Conservation (phyloP, 2,797 vertebrate genomes). For the Microchirus variegatus region DNA sequence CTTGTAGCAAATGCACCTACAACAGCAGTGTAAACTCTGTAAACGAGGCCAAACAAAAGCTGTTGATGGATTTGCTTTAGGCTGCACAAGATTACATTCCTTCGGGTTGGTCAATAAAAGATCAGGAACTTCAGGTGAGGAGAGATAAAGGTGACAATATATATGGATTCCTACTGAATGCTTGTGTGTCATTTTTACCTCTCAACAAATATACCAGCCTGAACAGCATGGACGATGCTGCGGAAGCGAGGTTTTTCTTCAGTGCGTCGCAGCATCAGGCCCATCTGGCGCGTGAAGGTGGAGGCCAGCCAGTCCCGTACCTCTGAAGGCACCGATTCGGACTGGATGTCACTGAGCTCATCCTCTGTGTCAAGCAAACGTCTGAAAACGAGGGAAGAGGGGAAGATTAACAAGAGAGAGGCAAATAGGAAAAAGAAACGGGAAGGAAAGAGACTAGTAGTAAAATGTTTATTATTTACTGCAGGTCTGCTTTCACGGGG, state of each 20-base stretch:
- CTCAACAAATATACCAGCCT: conserved; percentile 98
- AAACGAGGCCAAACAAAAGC: conserved; percentile 26
- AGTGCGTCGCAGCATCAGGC: conserved; percentile 92
- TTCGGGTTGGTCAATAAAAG: conserved; percentile 11
- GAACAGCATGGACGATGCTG: conserved; percentile 96
- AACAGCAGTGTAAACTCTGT: conserved; percentile 2
- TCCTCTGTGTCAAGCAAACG: conserved; percentile 95
- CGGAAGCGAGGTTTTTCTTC: conserved; percentile 97
- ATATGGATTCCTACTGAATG: conserved; percentile 33
- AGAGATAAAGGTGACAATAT: conserved; percentile 21
- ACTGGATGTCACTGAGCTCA: conserved; percentile 97
- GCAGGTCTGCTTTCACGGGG: conserved; percentile 24
- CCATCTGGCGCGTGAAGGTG: conserved; percentile 98
- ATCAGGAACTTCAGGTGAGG: conserved; percentile 9
- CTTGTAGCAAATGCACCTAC: neutral
- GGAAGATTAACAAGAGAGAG: conserved; percentile 1
- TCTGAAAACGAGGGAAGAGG: conserved; percentile 66
- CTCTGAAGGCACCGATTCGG: conserved; percentile 95
- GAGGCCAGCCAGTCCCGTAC: conserved; percentile 98
- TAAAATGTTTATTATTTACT: conserved; percentile 36
- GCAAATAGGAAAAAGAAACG: neutral
- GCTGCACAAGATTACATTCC: conserved; percentile 8
- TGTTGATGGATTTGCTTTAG: conserved; percentile 32
- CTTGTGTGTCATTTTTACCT: conserved; percentile 77
- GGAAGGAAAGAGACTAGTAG: conserved; percentile 11